Base-by-base conservation (phyloP, 2,888 invertebrate species). In the Gymnoscelis rufifasciata region DNA sequence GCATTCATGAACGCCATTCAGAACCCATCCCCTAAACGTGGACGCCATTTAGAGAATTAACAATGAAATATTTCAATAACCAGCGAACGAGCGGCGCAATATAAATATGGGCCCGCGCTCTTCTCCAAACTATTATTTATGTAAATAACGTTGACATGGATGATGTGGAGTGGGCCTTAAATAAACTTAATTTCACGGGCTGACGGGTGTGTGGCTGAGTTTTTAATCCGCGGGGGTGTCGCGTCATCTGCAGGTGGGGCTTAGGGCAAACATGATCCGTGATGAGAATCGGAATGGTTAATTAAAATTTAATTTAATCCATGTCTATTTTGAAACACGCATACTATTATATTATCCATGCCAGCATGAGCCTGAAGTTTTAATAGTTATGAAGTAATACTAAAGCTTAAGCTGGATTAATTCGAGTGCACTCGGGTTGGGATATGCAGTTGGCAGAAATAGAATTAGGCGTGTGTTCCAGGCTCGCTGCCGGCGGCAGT, bases 1-100 rank as follows among this genome's bases (percentile, higher is more conserved):
- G 73, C 66, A 77, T 80, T 82, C 77, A 78, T 58, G 59, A 59
- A 66, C 66, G 59, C 67, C 73, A 74, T 76, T 78, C 67, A 68
- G 63, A 68, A 71, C 68, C 74, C 62, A 74, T 75, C 76, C 78
- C 74, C 64, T 65, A 68, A 75, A 74, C 68, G 66, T 65, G 67
- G 74, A 69, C 69, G 74, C 78, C 74, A 74, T 74, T 78, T 66
- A 61, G 69, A 73, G 79, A 82, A 82, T 84, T 84, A 83, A 88
- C 83, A 83, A 84, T 82, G 81, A 83, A 82, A 82, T 84, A 86
- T 83, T 83, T 87, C 79, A 86, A 86, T 87, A 83, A 84, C 78
- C 77, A 77, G 68, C 60, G 54, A 69, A 26, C 60, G 72, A 76
- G 68, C 71, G 74, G 69, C 68, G 74, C 73, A 80, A 73, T 74